Base-by-base conservation (phyloP, 1,140 invertebrate species). In the Diabrotica undecimpunctata region DNA sequence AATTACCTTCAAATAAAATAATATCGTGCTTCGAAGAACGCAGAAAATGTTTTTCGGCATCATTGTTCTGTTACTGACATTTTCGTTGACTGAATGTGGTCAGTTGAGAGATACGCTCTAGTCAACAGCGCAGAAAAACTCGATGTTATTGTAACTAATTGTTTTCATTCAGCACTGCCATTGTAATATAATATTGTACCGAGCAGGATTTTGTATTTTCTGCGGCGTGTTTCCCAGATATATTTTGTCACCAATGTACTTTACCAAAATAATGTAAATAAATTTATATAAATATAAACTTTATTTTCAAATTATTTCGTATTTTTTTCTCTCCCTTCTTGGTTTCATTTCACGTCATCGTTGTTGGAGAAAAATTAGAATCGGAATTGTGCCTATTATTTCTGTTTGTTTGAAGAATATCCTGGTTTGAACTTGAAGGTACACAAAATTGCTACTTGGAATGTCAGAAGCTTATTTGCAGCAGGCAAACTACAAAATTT, bases 161-260 rank as follows among this genome's bases (percentile, higher is more conserved):
- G 36, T 61, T 68, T 65, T 71, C 66, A 69, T 67, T 64, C 67
- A 72, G 63, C 71, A 73, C 71, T 73, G 70, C 71, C 71, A 71
- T 69, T 65, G 63, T 66, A 65, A 70, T 65, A 70, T n/a, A n/a
- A n/a, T 67, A 62, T 46, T 46, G n/a, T 46, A 46, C 25, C 25
- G 25, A 7, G 14, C 59, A 46, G 25, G 35, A 52, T n/a, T 14
- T 62, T 62, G 37, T 54, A 54, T 25, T 25, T 9, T 25, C 54
- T 14, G n/a, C 54, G 35, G 12, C 25, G 25, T 55, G 13, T 36
- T 54, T 54, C 54, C 13, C 5, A 25, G 12, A 11, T 54, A 54
- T 12, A 13, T 54, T 54, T 13, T 25, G 53, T 11, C 12, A 54
- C 12, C 53, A 54, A 8, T 54, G 53, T 7, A 54, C 8, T 13